Conservation (phyloP, 2,888 invertebrate species). For the Melinaea menophilus region DNA sequence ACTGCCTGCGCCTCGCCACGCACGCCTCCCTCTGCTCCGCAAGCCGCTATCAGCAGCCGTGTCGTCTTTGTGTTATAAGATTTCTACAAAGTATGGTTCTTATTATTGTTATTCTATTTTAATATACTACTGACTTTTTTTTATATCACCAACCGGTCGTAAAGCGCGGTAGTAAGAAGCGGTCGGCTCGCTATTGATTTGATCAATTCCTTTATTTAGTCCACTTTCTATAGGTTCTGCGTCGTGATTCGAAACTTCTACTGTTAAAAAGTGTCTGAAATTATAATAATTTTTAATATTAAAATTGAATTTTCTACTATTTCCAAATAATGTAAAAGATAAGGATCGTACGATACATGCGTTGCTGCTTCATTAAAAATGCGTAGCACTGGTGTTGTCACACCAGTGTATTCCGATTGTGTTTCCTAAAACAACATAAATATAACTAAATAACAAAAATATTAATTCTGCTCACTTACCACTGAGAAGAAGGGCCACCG, state of each 20-base stretch:
- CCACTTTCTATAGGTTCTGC: constrained; percentile 10
- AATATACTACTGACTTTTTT: background rate
- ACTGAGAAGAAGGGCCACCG: too few relatives aligned
- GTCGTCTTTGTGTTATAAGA: background rate
- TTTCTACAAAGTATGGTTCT: background rate
- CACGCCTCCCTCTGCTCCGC: constrained; percentile 33
- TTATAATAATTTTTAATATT: background rate
- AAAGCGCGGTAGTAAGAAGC: constrained; percentile 27
- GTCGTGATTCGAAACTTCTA: constrained; percentile 25
- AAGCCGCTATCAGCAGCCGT: constrained; percentile 37
- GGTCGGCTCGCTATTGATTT: constrained; percentile 10
- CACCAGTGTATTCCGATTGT: constrained; percentile 58
- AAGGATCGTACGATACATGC: constrained; percentile 50
- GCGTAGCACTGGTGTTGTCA: constrained; percentile 51
- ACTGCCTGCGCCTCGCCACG: constrained; percentile 37
- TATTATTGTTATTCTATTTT: background rate
- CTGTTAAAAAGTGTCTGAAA: constrained; percentile 31
- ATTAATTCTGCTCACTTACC: background rate
- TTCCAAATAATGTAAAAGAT: background rate
- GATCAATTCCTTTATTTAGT: background rate
- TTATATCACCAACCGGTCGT: constrained; percentile 3
- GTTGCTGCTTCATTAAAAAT: constrained; percentile 57
- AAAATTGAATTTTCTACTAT: background rate
- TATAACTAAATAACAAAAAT: background rate
- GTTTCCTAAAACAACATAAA: constrained; percentile 43